A percentile compares a stretch with the other conserved stretches of the same genome.
phyloP scores from a whole-genome alignment of 2,888 invertebrate species.

The Andrena dorsata region DNA sequence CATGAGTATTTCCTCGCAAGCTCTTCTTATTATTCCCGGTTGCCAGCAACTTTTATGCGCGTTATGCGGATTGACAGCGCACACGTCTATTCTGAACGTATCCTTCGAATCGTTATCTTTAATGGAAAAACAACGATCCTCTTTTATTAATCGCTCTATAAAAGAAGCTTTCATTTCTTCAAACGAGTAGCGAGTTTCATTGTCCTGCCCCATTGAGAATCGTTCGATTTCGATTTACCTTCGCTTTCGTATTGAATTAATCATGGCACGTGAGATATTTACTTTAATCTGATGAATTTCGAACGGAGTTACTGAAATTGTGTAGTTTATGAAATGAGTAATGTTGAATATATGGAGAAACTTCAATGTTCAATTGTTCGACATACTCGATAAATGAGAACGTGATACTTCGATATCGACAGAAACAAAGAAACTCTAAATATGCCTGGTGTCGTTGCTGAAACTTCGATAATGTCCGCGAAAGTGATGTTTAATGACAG shows the following conservation, averaged over 20 bases:
- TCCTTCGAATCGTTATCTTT: constrained; percentile 44
- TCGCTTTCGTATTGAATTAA: background rate
- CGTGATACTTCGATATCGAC: background rate
- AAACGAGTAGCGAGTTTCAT: background rate
- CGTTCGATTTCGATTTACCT: background rate
- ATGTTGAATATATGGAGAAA: background rate
- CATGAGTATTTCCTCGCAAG: constrained; percentile 63
- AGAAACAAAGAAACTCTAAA: background rate
- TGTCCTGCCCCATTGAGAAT: background rate
- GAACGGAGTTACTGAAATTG: background rate
- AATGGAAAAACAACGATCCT: constrained; percentile 65
- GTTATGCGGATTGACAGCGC: constrained; percentile 42
- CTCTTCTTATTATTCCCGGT: constrained; percentile 62
- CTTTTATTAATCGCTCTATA: constrained; percentile 64
- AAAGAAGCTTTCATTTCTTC: constrained; percentile 45
- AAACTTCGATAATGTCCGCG: too few relatives aligned
- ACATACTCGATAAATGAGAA: background rate
- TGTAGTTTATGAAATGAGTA: background rate
- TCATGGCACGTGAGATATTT: background rate
- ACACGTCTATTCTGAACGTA: constrained; percentile 44
- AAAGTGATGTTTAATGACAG: background rate
- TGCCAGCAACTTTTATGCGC: constrained; percentile 54
- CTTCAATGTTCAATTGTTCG: constrained; percentile 2
- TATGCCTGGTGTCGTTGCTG: background rate
- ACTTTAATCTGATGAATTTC: constrained; percentile 7